Base-by-base conservation (phyloP, 2,113 vertebrate species). In the Drymodes brunneopygia region DNA sequence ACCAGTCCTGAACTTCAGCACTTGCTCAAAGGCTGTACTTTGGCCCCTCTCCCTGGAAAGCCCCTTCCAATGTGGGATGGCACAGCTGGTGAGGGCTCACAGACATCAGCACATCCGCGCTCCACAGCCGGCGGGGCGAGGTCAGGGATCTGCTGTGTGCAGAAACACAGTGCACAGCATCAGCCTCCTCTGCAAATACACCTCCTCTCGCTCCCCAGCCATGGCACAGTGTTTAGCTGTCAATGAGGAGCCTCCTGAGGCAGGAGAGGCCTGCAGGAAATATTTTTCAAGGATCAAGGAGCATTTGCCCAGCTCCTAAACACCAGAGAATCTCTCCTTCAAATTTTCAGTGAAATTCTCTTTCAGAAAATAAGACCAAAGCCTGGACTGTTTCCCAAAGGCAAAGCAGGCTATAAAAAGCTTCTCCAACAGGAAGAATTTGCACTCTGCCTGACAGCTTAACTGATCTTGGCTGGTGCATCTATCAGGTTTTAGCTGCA, bases 71-170 rank as follows among this genome's bases (percentile, higher is more conserved):
- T 0, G 7, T 0, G 0, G 57, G 56, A 67, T 36, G 42, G 66
- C 35, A 15, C 15, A 38, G 22, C 15, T 50, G 31, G 17, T 4
- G 44, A 64, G 29, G 15, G 62, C 35, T 79, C 44, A 50, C 27
- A 16, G 45, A 3, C 9, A 0, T 90, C 51, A 67, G 58, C 44
- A 50, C 56, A 35, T 19, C 48, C 0, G 0, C 15, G 31, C 36
- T 33, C 33, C 13, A 54, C 20, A 24, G 54, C 21, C 0, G 1
- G 12, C 1, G 0, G 45, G 12, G 53, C 0, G 0, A 54, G 48
- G 19, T 31, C 66, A 13, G 29, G 66, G 35, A 20, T 19, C 44
- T 21, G 45, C 47, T 48, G 31, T 2, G 35, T 23, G 57, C 73
- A 81, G 38, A 74, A 77, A 51, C 70, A 38, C n/a, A 2, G 7